Evolutionary conservation across 2,797 vertebrate species (phyloP), one percentile per base, ranked within the genome.

Genomic region (Danio kyathit): DNA sequence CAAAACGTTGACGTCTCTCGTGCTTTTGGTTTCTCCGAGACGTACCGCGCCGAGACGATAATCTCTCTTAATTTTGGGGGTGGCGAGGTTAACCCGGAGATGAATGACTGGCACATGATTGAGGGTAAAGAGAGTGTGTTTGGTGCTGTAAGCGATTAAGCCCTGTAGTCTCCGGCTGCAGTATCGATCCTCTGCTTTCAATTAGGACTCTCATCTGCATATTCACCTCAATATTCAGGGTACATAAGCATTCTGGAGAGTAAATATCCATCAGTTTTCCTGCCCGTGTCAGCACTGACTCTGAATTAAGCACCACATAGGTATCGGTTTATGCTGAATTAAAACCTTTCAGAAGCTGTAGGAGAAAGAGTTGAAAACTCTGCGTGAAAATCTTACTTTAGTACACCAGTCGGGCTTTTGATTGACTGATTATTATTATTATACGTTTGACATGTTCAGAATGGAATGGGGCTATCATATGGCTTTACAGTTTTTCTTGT

Each of bases 61-160:
- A 92, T 92, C 84, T 88, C 86, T 91, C 66, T 80, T 85, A 70
- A 89, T 88, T 88, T 87, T 16, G 69, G 38, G 81, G 73, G 75
- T 90, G 86, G 89, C 86, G 59, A 83, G 75, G 79, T 86, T 86
- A 86, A 87, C 86, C 78, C 17, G 59, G 43, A 86, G 84, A 78
- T 64, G 44, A 84, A 72, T 56, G 66, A 83, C 19, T 19, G 71
- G 80, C 60, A 87, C 44, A 70, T 79, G 49, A 56, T 74, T 82
- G 79, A 82, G 38, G 52, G 73, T 52, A 74, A 48, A 65, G 63
- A 46, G 5, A 11, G 60, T 13, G 57, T 64, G 52, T 66, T 59
- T 52, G 13, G 17, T 75, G 40, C 46, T 60, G 17, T 80, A 72
- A 61, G 70, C 12, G 43, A 38, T 54, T 80, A 54, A 38, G 63